phyloP scores from a whole-genome alignment of 1,140 invertebrate species.

The Phenacoccus solenopsis region DNA sequence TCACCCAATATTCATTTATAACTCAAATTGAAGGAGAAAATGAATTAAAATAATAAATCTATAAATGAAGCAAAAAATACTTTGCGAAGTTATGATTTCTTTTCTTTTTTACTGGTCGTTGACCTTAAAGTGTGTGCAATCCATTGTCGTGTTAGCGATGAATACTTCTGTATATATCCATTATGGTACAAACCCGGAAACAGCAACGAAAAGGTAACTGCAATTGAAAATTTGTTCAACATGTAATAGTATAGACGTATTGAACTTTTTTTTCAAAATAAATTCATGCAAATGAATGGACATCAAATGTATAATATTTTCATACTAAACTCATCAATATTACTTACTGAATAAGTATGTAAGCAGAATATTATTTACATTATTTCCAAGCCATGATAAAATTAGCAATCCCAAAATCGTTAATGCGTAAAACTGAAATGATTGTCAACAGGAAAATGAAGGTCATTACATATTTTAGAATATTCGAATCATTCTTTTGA shows the following conservation, averaged over 20 bases:
- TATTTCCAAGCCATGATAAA: constrained; percentile 5
- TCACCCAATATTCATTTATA: too few species aligned
- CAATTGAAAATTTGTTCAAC: too few species aligned
- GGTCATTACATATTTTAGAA: background rate
- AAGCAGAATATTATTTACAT: background rate
- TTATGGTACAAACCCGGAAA: background rate
- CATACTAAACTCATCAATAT: background rate
- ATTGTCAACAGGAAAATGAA: background rate
- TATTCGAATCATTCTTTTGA: background rate
- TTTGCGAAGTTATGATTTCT: background rate
- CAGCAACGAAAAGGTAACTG: background rate
- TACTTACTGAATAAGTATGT: background rate
- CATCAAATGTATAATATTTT: background rate
- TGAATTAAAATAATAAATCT: too few species aligned
- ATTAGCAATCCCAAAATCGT: background rate
- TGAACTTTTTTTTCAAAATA: too few species aligned
- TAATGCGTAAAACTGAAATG: background rate
- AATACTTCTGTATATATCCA: background rate
- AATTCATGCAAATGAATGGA: background rate
- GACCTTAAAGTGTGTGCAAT: background rate
- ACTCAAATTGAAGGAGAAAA: too few species aligned
- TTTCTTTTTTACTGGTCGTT: background rate
- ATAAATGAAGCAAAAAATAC: too few species aligned
- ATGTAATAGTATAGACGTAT: too few species aligned
- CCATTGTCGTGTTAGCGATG: background rate